Conservation (phyloP, 2,797 vertebrate species). For the Streptopelia turtur region DNA sequence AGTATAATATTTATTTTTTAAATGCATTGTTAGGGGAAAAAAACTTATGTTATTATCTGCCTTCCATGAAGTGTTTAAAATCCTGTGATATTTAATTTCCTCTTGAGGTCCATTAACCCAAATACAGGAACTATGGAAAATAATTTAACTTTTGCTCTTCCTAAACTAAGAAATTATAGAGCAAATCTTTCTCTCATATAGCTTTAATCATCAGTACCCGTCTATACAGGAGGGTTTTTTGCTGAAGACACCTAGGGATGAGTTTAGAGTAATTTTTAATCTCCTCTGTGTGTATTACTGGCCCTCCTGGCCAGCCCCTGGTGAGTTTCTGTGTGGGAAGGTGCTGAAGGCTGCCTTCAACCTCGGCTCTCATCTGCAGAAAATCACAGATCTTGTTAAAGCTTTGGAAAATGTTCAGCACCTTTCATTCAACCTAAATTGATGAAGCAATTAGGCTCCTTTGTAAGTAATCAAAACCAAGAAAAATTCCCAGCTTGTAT, state of each 20-base stretch:
- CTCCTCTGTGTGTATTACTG: neutral
- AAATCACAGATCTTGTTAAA: neutral
- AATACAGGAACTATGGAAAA: neutral
- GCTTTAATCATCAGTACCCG: neutral
- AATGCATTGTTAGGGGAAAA: neutral
- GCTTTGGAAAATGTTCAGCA: neutral
- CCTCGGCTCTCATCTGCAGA: neutral
- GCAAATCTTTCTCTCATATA: neutral
- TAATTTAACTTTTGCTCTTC: neutral
- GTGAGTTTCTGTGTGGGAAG: neutral
- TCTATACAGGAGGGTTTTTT: neutral
- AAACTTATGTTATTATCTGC: neutral
- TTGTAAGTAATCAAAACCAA: neutral
- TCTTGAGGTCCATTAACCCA: neutral
- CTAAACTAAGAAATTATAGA: neutral
- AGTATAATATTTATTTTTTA: neutral
- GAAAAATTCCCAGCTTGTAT: neutral
- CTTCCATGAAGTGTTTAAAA: neutral
- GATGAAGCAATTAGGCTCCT: neutral
- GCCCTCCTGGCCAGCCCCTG: neutral
- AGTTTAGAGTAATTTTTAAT: neutral
- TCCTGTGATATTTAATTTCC: neutral
- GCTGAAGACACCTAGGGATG: neutral
- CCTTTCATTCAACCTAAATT: neutral
- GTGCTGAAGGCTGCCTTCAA: neutral